Conservation (phyloP, 1,140 invertebrate species). For the Halyomorpha halys region DNA sequence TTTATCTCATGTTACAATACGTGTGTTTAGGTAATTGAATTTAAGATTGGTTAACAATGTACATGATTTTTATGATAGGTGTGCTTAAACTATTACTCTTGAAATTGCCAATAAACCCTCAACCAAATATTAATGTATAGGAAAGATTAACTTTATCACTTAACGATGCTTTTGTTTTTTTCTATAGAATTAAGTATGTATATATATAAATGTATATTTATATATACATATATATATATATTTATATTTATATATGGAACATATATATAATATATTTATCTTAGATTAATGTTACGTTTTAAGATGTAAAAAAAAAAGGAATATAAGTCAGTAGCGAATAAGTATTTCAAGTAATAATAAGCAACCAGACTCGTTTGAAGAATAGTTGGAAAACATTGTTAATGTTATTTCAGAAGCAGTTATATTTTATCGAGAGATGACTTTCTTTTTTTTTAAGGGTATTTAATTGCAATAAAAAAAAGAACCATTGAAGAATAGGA, state of each 20-base stretch:
- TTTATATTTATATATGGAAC: too few relatives aligned
- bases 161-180: conserved; percentile 23
- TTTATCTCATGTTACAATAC: conserved; percentile 19
- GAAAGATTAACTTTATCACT: conserved; percentile 14
- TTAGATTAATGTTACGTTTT: conserved; percentile 23
- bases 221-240: too few relatives aligned
- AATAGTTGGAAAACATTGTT: neutral
- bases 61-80: conserved; percentile 23
- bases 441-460: conserved; percentile 3
- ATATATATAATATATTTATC: neutral
- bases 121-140: conserved; percentile 30
- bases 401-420: neutral
- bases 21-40: conserved; percentile 12
- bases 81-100: conserved; percentile 28
- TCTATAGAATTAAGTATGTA: conserved; percentile 24
- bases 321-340: conserved; percentile 25
- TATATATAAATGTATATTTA: conserved; percentile 16
- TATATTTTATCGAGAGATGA: conserved; percentile 9
- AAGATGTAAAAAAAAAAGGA: conserved; percentile 22
- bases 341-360: conserved; percentile 19
- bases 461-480: conserved; percentile 7
- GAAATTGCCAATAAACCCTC: conserved; percentile 30
- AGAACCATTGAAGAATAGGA: neutral
- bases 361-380: conserved; percentile 1
- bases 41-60: conserved; percentile 21